These are phyloP conservation scores for Sarcoramphus papa DNA, from an alignment of 2,797 vertebrate species.

Conservation along the genomic window DNA sequence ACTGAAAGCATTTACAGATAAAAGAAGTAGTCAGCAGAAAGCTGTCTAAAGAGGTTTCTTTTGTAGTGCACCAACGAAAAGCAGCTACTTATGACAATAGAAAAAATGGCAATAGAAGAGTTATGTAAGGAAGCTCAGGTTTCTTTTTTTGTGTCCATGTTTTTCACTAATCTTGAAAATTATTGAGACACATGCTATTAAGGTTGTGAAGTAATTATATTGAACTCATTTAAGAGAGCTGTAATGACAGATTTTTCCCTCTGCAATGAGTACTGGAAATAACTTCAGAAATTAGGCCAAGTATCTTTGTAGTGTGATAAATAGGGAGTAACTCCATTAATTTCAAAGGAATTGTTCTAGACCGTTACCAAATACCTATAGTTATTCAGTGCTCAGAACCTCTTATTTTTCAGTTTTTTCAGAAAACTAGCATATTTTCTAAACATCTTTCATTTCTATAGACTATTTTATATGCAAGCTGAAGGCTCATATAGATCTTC, in stretches of 20 bases:
- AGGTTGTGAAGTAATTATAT: slow-evolving; percentile 6
- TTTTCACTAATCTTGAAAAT: slow-evolving; percentile 8
- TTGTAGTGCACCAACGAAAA: slow-evolving; percentile 21
- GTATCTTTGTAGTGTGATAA: not conserved
- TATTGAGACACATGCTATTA: not conserved
- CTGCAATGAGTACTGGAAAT: not conserved
- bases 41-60: slow-evolving; percentile 51
- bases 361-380: not conserved
- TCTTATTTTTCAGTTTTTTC: not conserved
- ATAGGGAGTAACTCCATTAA: not conserved
- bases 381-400: not conserved
- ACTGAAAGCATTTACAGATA: slow-evolving; percentile 58
- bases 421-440: not conserved
- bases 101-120: not conserved
- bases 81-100: slow-evolving; percentile 2
- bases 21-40: slow-evolving; percentile 53
- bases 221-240: not conserved
- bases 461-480: not conserved
- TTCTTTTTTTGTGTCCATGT: not conserved
- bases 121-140: slow-evolving; percentile 34
- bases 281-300: not conserved
- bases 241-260: not conserved
- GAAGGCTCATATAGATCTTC: not conserved
- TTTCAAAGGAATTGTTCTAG: not conserved
- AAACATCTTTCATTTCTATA: not conserved